These are phyloP conservation scores for Megamerina dolium DNA, from an alignment of 2,888 invertebrate species.

Conservation along the genomic window DNA sequence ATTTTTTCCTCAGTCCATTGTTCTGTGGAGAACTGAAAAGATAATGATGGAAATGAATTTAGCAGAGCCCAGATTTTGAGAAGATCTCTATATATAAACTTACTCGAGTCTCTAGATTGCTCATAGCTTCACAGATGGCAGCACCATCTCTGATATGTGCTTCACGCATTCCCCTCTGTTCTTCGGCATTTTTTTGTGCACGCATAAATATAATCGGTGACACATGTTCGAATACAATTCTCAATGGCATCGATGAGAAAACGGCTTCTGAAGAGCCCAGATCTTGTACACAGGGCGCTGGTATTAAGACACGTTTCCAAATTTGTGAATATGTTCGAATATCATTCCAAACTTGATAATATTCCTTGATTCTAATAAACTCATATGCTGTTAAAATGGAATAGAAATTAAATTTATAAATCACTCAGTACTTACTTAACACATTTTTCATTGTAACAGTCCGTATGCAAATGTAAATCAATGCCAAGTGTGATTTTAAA, in stretches of 20 bases:
- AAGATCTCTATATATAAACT: constrained; percentile 26
- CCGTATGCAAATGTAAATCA: constrained; percentile 52
- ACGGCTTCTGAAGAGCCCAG: constrained; percentile 65
- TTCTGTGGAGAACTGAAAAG: constrained; percentile 45
- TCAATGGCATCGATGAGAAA: constrained; percentile 54
- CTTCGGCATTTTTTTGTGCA: constrained; percentile 77
- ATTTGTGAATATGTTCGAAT: constrained; percentile 60
- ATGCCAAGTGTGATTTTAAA: constrained; percentile 58
- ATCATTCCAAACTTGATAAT: constrained; percentile 64
- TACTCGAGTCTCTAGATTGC: constrained; percentile 64
- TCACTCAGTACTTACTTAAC: constrained; percentile 56
- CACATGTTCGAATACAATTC: constrained; percentile 57
- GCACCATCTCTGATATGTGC: constrained; percentile 85
- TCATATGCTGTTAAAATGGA: not conserved
- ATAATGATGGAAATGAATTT: not conserved
- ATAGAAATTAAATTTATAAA: not conserved
- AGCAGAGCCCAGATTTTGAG: not conserved
- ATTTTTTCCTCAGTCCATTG: constrained; percentile 68
- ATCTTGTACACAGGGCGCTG: constrained; percentile 64
- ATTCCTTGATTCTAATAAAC: constrained; percentile 58
- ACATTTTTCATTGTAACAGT: constrained; percentile 58
- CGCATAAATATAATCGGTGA: constrained; percentile 83
- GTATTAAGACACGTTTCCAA: constrained; percentile 63
- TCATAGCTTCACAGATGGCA: constrained; percentile 81
- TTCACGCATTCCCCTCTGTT: constrained; percentile 73